Evolutionary conservation across 1,140 invertebrate species (phyloP).

Genomic region (Teleopsis dalmanni): DNA sequence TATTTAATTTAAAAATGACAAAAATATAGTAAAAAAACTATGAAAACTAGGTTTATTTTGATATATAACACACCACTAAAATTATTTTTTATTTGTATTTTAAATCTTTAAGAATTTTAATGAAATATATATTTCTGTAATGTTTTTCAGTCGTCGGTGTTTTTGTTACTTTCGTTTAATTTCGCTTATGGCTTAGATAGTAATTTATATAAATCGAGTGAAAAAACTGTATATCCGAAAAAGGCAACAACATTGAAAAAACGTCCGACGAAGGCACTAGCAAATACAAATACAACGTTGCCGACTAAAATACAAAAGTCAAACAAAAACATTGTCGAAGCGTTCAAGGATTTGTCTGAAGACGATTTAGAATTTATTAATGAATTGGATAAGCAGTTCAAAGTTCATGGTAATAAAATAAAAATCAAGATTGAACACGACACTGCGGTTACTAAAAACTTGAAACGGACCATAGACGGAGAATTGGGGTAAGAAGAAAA

Average conservation of each 20-base stretch:
- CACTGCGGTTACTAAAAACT: constrained; percentile 22
- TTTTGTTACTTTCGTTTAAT: not conserved
- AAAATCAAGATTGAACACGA: constrained; percentile 41
- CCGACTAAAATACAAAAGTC: constrained; percentile 17
- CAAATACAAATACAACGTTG: not conserved
- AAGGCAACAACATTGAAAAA: constrained; percentile 38
- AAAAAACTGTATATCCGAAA: constrained; percentile 26
- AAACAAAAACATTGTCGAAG: constrained; percentile 9
- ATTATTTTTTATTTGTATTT: too few relatives aligned
- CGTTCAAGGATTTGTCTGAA: constrained; percentile 31
- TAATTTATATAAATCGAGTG: constrained; percentile 6
- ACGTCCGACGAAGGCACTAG: constrained; percentile 31
- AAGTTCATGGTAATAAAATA: constrained; percentile 37
- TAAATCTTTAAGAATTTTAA: too few relatives aligned
- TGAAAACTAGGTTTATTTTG: too few relatives aligned
- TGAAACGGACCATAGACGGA: constrained; percentile 40
- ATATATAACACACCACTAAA: too few relatives aligned
- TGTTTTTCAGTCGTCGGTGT: too few relatives aligned
- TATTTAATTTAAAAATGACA: too few relatives aligned
- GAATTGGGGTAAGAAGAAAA: constrained; percentile 32
- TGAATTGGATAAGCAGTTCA: constrained; percentile 42
- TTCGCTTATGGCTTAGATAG: constrained; percentile 10
- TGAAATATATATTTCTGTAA: too few relatives aligned
- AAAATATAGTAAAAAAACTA: too few relatives aligned
- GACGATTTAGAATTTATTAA: constrained; percentile 43